These are phyloP conservation scores for Lasiurus cinereus DNA, from an alignment of 2,113 vertebrate genomes.

Conservation along the genomic window DNA sequence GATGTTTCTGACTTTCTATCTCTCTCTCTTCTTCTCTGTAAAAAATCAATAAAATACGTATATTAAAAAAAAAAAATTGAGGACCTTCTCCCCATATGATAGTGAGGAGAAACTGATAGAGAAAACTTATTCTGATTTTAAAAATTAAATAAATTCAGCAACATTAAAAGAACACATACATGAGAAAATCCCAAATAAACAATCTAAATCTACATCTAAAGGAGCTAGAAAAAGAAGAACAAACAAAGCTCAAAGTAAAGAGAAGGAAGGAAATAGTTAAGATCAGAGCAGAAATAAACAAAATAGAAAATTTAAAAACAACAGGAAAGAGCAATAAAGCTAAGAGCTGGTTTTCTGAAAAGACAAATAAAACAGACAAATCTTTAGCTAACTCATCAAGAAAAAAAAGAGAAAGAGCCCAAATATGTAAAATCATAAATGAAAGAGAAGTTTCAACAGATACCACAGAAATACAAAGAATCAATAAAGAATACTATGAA, in stretches of 20 bases:
- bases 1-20: too few species aligned
- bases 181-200: background rate
- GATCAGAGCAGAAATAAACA: background rate
- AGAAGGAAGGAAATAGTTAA: background rate
- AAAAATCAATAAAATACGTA: too few species aligned
- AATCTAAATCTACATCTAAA: background rate
- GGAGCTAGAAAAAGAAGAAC: background rate
- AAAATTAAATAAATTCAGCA: background rate
- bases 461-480: background rate
- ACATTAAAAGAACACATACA: background rate
- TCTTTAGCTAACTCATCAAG: background rate
- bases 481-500: background rate
- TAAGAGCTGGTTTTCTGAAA: background rate
- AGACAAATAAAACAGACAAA: background rate
- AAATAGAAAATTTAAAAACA: background rate
- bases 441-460: background rate
- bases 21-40: too few species aligned
- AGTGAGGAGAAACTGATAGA: constrained; percentile 5
- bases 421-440: background rate
- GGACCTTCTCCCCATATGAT: background rate
- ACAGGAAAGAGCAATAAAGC: background rate
- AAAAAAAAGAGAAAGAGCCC: background rate
- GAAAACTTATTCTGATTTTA: background rate
- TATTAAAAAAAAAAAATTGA: background rate
- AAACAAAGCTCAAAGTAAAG: background rate